These are phyloP conservation scores for Caracal caracal DNA, from an alignment of 2,113 vertebrate genomes.

Conservation along the genomic window DNA sequence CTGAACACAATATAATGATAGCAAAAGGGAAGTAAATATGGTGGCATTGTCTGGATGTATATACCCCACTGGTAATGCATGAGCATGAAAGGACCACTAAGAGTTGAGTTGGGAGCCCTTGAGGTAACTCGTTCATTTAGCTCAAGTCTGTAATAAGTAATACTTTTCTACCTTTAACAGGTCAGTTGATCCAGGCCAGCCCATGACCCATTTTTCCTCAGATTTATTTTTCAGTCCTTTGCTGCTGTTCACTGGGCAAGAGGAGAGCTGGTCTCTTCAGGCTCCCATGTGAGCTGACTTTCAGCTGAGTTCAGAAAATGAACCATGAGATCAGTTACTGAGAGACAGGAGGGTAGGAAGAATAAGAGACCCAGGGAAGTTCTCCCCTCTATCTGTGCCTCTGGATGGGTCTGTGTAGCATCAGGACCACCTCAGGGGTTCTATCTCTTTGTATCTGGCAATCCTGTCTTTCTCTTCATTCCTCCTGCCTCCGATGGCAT, in stretches of 20 bases:
- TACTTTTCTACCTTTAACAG: background rate
- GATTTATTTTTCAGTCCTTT: background rate
- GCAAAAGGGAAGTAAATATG: background rate
- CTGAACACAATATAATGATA: background rate
- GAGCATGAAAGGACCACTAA: background rate
- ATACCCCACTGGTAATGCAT: background rate
- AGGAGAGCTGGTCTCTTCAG: background rate
- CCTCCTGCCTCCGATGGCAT: background rate
- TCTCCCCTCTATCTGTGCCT: background rate
- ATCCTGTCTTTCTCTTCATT: background rate
- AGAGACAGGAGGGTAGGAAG: background rate
- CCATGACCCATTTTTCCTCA: background rate
- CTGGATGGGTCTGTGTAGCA: background rate
- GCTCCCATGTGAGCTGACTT: background rate
- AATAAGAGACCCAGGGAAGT: background rate
- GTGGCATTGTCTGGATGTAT: background rate
- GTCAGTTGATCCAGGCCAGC: background rate
- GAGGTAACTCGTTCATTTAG: background rate
- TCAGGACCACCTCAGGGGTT: background rate
- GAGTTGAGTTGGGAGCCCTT: background rate
- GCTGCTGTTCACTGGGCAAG: background rate
- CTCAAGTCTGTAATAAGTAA: background rate
- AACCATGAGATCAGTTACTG: background rate
- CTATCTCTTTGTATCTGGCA: background rate
- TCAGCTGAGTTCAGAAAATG: background rate